Evolutionary conservation across 2,113 vertebrate genomes (phyloP), one percentile per base, ranked within the genome.

Genomic region (Phoxinus phoxinus): DNA sequence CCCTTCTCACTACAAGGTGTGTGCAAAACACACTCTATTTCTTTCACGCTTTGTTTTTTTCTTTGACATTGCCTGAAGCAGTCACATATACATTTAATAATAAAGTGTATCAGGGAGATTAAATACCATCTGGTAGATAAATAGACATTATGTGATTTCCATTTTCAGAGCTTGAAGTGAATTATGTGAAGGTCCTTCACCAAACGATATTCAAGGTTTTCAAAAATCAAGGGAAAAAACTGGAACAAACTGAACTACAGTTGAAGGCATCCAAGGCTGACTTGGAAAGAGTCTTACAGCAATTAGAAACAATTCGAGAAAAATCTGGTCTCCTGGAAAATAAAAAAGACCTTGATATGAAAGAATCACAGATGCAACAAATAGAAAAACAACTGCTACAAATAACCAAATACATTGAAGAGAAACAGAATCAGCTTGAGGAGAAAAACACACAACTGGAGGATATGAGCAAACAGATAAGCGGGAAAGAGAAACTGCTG

Each of bases 381-480:
- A 27, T 63, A 65, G n/a, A 81, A 44, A 81, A 65, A 6, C 35
- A 63, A 2, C 56, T 63, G 32, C 23, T 41, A 25, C 56, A 81
- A n/a, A 79, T 56, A 41, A 37, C 17, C n/a, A 79, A 59, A 59
- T 5, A 44, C 12, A n/a, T 19, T 17, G 56, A 81, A 58, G 75
- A 78, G 21, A 78, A 58, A 37, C 7, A 58, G 51, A 56, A 11
- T 56, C 75, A 67, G 12, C 21, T 85, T n/a, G 10, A 85, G 23
- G 30, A 75, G 53, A 84, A 84, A 53, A 23, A 78, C 30, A 65
- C 1, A 21, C 58, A 84, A 13, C 46, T 85, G 63, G 51, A 80
- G 25, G 58, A 85, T 44, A 23, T 72, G 25, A 63, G 71, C 65
- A 81, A 72, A 86, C 65, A 67, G 67, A 58, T 63, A 12, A 81